A percentile compares a stretch with the other conserved stretches of the same genome.
phyloP scores from a whole-genome alignment of 2,888 invertebrate species.

The Imbricaverruca yamaguchii region DNA sequence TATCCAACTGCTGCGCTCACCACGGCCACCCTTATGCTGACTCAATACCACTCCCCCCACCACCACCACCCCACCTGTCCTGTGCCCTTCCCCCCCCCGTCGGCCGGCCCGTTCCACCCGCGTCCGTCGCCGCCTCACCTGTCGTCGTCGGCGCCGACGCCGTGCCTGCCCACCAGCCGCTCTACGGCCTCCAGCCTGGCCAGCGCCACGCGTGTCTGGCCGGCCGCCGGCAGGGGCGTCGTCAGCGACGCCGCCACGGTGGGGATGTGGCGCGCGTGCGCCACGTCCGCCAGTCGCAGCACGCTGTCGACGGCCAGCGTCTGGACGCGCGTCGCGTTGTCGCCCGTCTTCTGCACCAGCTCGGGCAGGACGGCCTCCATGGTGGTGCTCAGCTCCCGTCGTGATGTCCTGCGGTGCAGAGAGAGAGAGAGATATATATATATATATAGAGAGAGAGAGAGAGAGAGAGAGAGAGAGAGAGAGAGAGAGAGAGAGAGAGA shows the following conservation, averaged over 20 bases:
- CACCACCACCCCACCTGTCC: too few species aligned
- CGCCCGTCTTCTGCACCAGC: conserved; percentile 73
- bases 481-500: too few species aligned
- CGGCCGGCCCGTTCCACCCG: too few species aligned
- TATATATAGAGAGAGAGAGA: background rate
- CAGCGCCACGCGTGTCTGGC: background rate
- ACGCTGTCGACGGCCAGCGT: conserved; percentile 60
- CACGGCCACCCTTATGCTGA: too few species aligned
- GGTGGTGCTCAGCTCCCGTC: conserved; percentile 71
- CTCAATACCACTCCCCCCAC: too few species aligned
- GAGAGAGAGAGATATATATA: too few species aligned
- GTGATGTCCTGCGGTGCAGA: conserved; percentile 59
- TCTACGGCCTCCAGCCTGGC: background rate
- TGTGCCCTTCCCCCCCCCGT: too few species aligned
- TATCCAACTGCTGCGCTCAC: too few species aligned
- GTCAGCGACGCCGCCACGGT: conserved; percentile 65
- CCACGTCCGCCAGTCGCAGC: background rate
- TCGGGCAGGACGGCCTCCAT: conserved; percentile 77
- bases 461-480: background rate
- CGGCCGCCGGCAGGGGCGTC: conserved; percentile 61
- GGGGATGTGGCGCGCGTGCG: conserved; percentile 43
- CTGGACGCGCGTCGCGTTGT: conserved; percentile 76
- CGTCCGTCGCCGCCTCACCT: background rate
- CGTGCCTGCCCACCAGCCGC: background rate
- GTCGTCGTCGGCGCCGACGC: background rate